These are phyloP conservation scores for Dicycla oo DNA, from an alignment of 2,888 invertebrate genomes.

Conservation along the genomic window DNA sequence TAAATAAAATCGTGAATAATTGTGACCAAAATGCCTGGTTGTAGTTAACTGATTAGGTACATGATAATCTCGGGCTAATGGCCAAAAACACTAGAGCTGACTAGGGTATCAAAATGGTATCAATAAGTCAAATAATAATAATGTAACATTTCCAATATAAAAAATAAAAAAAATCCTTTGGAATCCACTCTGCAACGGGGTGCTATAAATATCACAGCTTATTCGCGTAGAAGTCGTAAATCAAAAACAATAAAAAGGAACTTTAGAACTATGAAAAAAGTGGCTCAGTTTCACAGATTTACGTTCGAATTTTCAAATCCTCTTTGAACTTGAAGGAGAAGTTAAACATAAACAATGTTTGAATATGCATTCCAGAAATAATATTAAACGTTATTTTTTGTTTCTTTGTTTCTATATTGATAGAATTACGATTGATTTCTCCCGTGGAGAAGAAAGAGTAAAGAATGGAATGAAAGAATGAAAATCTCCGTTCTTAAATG, in stretches of 20 bases:
- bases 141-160: neutral
- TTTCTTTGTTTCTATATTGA: no score
- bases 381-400: neutral
- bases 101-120: neutral
- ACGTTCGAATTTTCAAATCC: constrained; percentile 5
- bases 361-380: neutral
- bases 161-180: neutral
- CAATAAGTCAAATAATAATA: neutral
- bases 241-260: constrained; percentile 17
- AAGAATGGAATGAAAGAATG: no score
- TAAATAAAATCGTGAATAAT: neutral
- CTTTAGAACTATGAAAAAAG: constrained; percentile 9
- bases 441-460: no score
- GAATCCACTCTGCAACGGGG: neutral
- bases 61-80: neutral
- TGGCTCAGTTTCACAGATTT: constrained; percentile 8
- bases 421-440: no score
- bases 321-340: neutral
- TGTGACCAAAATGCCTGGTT: neutral
- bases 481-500: no score
- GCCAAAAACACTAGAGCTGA: neutral
- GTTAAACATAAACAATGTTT: neutral
- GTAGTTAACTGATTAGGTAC: neutral
- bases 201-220: constrained; percentile 29
- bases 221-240: constrained; percentile 32